phyloP scores from a whole-genome alignment of 35 echinoderm and acorn worm genomes.

The Acanthaster planci region DNA sequence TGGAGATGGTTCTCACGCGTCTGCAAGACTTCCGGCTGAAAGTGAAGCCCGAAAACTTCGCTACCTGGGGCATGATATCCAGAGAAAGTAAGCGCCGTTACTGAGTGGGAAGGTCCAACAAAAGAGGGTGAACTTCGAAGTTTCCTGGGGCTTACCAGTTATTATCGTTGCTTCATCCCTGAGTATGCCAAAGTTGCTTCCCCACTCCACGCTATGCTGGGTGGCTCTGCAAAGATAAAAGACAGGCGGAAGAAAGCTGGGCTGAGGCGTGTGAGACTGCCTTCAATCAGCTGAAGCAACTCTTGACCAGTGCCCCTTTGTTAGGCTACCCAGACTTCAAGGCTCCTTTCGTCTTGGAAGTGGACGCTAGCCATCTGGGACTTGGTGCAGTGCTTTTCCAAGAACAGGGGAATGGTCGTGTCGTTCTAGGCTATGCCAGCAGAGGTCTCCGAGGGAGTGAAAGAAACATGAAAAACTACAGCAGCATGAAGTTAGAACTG shows the following conservation, averaged over 20 bases:
- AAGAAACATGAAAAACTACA: constrained; percentile 40
- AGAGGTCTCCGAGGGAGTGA: constrained; percentile 47
- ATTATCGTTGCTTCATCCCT: constrained; percentile 46
- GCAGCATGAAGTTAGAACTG: constrained; percentile 83
- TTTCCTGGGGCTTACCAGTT: constrained; percentile 26
- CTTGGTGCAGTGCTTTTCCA: too few species aligned
- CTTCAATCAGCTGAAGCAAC: constrained; percentile 1
- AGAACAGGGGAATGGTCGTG: too few species aligned
- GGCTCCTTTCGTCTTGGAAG: constrained; percentile 52
- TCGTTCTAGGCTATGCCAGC: too few species aligned
- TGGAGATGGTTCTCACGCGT: too few species aligned
- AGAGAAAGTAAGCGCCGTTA: constrained; percentile 37
- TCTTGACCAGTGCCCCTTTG: constrained; percentile 25
- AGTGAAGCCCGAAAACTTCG: constrained; percentile 42
- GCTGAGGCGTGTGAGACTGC: too few species aligned
- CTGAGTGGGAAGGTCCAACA: constrained; percentile 36
- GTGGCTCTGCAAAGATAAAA: constrained; percentile 7
- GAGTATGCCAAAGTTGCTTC: constrained; percentile 31
- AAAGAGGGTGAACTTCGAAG: too few species aligned
- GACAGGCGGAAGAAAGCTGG: background rate
- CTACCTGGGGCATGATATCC: constrained; percentile 64
- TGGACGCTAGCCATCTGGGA: constrained; percentile 66
- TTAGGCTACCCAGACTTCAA: constrained; percentile 60
- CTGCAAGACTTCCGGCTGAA: too few species aligned
- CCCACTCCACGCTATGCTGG: constrained; percentile 41